Conservation (phyloP, 1,140 invertebrate genomes). For the Phthorimaea operculella region DNA sequence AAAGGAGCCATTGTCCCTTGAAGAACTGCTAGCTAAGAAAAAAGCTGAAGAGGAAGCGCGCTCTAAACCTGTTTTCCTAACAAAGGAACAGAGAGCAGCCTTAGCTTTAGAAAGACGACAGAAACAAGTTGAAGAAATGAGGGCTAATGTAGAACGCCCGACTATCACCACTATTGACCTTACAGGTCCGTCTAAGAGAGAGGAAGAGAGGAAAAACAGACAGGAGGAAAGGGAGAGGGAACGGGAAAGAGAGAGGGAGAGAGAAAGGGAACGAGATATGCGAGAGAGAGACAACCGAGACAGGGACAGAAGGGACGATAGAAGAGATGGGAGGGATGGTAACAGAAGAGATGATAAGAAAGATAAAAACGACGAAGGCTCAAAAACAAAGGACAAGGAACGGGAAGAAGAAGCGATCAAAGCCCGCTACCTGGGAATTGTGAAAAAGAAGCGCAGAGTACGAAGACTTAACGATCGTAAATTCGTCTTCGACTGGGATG, state of each 20-base stretch:
- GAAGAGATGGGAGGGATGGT: constrained; percentile 34
- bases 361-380: constrained; percentile 61
- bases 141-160: constrained; percentile 55
- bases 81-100: constrained; percentile 93
- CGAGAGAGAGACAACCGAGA: constrained; percentile 44
- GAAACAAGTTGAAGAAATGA: constrained; percentile 81
- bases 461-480: constrained; percentile 96
- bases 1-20: constrained; percentile 93
- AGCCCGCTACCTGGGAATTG: constrained; percentile 93
- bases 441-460: constrained; percentile 94
- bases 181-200: constrained; percentile 49
- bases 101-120: constrained; percentile 90
- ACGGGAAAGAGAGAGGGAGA: constrained; percentile 44
- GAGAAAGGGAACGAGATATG: constrained; percentile 36
- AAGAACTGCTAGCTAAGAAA: constrained; percentile 96
- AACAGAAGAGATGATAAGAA: constrained; percentile 51
- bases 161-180: constrained; percentile 58
- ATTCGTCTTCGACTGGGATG: constrained; percentile 99
- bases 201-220: constrained; percentile 54
- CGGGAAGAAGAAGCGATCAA: constrained; percentile 93
- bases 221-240: constrained; percentile 26
- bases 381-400: constrained; percentile 88
- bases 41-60: constrained; percentile 95
- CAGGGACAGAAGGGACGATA: constrained; percentile 50
- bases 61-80: constrained; percentile 96